Percentiles rank a stretch among this genome's conserved stretches.
Conservation (phyloP, 2,797 vertebrate species). For the Antrozous pallidus region DNA sequence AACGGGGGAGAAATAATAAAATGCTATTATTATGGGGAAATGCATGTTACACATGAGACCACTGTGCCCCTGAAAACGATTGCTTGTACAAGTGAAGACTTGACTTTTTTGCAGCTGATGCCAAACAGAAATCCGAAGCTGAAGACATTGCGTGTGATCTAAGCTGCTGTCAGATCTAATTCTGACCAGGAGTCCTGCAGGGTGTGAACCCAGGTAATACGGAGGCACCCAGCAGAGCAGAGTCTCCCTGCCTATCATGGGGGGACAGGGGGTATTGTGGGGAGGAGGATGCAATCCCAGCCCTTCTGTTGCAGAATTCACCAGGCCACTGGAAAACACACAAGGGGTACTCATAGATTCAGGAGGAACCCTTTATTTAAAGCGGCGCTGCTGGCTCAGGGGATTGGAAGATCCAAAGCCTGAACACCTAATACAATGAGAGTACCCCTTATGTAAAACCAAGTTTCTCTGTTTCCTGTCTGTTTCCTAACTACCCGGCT, state of each 20-base stretch:
- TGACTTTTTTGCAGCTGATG: neutral
- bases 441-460: no score
- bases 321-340: no score
- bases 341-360: no score
- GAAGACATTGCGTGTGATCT: neutral
- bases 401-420: no score
- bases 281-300: fast-evolving
- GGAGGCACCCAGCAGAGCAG: fast-evolving
- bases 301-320: no score
- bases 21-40: neutral
- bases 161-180: neutral
- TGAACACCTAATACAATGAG: no score
- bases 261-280: no score
- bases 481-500: no score
- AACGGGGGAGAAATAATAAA: neutral
- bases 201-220: neutral
- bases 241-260: neutral
- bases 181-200: neutral
- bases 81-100: neutral
- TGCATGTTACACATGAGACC: neutral
- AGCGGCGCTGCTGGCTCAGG: no score
- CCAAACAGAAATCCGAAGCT: neutral
- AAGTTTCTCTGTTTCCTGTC: no score
- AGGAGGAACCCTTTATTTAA: no score
- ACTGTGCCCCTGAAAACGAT: no score